Percentiles rank a stretch among this genome's conserved stretches.
Evolutionary conservation across 2,113 vertebrate species (phyloP).

Genomic region (Brienomyrus brachyistius): DNA sequence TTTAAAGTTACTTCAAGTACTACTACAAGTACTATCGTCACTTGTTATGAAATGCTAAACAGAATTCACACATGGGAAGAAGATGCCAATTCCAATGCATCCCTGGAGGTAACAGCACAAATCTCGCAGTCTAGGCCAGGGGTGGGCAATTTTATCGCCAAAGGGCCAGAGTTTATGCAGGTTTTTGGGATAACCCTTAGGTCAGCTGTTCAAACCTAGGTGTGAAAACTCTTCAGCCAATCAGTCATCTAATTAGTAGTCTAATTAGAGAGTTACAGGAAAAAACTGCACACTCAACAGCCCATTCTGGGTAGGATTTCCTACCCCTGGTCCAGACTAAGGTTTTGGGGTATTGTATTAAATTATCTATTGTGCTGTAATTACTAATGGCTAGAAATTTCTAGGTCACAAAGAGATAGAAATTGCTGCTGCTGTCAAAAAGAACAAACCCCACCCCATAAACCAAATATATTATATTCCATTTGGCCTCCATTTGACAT

Average conservation of each 20-base stretch:
- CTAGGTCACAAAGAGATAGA: not conserved
- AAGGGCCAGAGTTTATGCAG: not conserved
- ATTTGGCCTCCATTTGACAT: constrained; percentile 1
- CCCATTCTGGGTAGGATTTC: not conserved
- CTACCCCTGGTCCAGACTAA: not conserved
- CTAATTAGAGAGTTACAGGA: not conserved
- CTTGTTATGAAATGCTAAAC: not conserved
- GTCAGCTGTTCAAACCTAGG: not conserved
- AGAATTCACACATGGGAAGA: not conserved
- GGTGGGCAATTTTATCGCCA: not conserved
- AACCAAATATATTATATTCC: not conserved
- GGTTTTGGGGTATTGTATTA: not conserved
- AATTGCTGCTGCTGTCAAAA: not conserved
- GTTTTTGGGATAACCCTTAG: not conserved
- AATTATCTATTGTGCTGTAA: not conserved
- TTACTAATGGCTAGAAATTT: not conserved
- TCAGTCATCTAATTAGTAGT: not conserved
- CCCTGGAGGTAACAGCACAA: not conserved
- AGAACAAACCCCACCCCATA: not conserved
- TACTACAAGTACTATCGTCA: not conserved
- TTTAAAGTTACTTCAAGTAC: not conserved
- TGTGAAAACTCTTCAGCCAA: not conserved
- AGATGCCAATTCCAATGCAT: not conserved
- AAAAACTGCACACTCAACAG: not conserved
- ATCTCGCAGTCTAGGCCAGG: not conserved